Evolutionary conservation across 2,797 vertebrate genomes (phyloP).

Genomic region (Hozukius guyotensis): DNA sequence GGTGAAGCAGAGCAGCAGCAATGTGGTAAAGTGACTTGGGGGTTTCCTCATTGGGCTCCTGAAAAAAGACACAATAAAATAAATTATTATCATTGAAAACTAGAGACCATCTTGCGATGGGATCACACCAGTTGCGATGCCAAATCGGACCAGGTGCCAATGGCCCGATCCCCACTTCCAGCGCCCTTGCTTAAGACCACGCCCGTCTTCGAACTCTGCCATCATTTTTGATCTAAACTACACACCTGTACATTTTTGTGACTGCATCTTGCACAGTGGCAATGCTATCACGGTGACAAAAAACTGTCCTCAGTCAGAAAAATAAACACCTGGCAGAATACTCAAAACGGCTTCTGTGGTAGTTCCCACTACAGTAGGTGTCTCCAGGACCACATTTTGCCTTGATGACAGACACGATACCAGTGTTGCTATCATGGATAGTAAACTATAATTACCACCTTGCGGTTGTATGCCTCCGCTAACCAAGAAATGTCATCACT

Average conservation of each 20-base stretch:
- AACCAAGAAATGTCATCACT: neutral
- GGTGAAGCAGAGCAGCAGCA: conserved; percentile 95
- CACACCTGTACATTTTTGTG: neutral
- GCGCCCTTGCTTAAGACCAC: too few relatives aligned
- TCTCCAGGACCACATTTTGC: neutral
- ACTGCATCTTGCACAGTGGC: neutral
- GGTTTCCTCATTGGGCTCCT: conserved; percentile 98
- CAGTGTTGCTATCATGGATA: neutral
- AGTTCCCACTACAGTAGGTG: neutral
- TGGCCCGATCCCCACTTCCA: neutral
- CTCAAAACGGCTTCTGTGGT: neutral
- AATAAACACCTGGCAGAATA: neutral
- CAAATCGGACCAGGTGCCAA: neutral
- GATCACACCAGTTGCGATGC: neutral
- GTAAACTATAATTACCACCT: neutral
- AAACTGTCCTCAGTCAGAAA: neutral
- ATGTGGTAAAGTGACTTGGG: conserved; percentile 96
- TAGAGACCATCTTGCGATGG: neutral
- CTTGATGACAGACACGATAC: neutral
- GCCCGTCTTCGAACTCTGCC: neutral
- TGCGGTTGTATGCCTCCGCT: neutral
- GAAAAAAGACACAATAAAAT: conserved; percentile 21
- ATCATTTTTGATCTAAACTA: neutral
- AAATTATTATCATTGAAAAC: neutral
- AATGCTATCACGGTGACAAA: neutral